Percentiles rank a stretch among this genome's conserved stretches.
Evolutionary conservation across 2,888 invertebrate species (phyloP).

Genomic region (Parnassius smintheus): DNA sequence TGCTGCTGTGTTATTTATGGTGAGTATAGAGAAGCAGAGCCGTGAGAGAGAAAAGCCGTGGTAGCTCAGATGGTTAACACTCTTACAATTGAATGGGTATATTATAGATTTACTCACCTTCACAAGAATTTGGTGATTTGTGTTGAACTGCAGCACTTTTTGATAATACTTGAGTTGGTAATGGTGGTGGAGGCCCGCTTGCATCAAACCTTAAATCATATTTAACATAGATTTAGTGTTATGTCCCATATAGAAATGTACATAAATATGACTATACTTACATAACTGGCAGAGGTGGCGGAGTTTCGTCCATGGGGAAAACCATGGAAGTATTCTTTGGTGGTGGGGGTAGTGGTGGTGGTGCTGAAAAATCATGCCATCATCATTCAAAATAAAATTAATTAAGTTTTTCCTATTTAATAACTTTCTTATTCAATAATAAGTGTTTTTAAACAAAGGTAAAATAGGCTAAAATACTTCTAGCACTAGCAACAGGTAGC

Average conservation of each 20-base stretch:
- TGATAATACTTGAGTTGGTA: constrained; percentile 35
- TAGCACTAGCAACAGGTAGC: too few relatives aligned
- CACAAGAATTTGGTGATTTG: constrained; percentile 32
- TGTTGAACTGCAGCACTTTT: constrained; percentile 43
- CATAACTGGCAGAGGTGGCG: constrained; percentile 37
- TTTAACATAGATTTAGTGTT: not conserved
- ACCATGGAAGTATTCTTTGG: not conserved
- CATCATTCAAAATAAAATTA: too few relatives aligned
- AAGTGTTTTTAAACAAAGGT: too few relatives aligned
- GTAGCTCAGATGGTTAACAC: too few relatives aligned
- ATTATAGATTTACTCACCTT: constrained; percentile 41
- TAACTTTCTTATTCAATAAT: too few relatives aligned
- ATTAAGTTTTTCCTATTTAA: too few relatives aligned
- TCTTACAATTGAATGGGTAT: not conserved
- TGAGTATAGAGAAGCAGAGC: too few relatives aligned
- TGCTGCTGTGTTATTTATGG: too few relatives aligned
- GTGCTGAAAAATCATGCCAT: too few relatives aligned
- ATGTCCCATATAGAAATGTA: constrained; percentile 3
- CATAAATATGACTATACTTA: constrained; percentile 5
- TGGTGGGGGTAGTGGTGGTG: too few relatives aligned
- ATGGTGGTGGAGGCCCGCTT: constrained; percentile 57
- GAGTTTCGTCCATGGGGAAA: constrained; percentile 35
- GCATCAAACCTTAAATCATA: constrained; percentile 51
- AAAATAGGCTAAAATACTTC: too few relatives aligned
- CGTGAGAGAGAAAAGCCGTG: too few relatives aligned